Evolutionary conservation across 2,888 invertebrate species (phyloP), one percentile per base, ranked within the genome.

Genomic region (Lacanobia wlatinum): DNA sequence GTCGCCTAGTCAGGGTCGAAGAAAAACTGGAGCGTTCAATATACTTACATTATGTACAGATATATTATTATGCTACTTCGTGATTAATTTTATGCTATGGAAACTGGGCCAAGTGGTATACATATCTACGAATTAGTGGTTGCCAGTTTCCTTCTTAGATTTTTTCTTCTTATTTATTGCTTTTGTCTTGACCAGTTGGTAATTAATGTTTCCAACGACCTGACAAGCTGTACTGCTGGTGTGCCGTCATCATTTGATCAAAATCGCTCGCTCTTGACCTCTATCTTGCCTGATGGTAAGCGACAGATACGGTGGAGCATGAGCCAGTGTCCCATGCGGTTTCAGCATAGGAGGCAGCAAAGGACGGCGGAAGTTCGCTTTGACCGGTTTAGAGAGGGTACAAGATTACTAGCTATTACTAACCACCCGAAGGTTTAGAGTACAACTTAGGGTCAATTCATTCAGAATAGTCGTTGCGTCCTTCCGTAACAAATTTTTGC

Each of bases 1-100:
- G n/a, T 56, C 48, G 60, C 62, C 50, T 53, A 7, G 48, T 60
- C 55, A 6, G 48, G 78, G 64, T 56, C 82, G 82, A 43, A 43
- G 46, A 28, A 59, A 63, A 23, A 56, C 48, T 28, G 46, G 34
- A 53, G 28, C 58, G 48, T 23, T 64, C 14, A 34, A 59, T 76
- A 18, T 14, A 10, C 34, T 46, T 46, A 66, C 21, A 58, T 43
- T 66, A 66, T 66, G 46, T 81, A 76, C 65, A 70, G 34, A 55
- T 43, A 72, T 60, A 59, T 40, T 63, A 34, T 34, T 46, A 38
- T 40, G 46, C 9, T 73, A 48, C 43, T 18, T 21, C 38, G 53
- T 59, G 28, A 56, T 60, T 56, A 28, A 10, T 72, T 43, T 16
- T 43, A 14, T 60, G 10, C 21, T 43, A 46, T 21, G n/a, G 23